Percentiles rank a stretch among this genome's conserved stretches.
phyloP scores from a whole-genome alignment of 1,140 invertebrate species.

The Bicyclus anynana region DNA sequence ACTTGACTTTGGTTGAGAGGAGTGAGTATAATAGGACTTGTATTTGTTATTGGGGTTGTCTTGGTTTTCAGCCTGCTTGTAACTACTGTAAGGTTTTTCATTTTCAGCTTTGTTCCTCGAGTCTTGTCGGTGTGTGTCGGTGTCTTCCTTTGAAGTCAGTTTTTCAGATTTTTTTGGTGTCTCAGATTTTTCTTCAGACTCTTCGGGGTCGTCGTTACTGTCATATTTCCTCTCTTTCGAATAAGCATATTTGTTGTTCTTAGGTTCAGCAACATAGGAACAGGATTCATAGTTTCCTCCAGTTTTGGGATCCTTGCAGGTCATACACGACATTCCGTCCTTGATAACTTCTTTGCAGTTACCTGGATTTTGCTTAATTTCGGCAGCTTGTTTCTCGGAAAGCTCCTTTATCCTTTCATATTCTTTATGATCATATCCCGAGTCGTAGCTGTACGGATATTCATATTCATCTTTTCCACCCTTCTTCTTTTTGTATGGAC shows the following conservation, averaged over 20 bases:
- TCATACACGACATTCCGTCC: conserved; percentile 81
- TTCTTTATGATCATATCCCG: conserved; percentile 72
- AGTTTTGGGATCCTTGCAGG: conserved; percentile 82
- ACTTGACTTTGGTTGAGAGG: conserved; percentile 50
- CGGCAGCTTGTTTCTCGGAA: conserved; percentile 77
- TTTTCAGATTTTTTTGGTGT: conserved; percentile 52
- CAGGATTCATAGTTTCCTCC: conserved; percentile 85
- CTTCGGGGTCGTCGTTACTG: conserved; percentile 76
- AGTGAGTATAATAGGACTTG: conserved; percentile 61
- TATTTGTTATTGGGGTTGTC: conserved; percentile 65
- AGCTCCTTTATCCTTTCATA: conserved; percentile 75
- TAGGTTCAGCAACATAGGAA: conserved; percentile 82
- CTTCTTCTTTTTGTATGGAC: conserved; percentile 66
- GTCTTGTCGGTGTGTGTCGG: conserved; percentile 8
- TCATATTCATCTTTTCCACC: conserved; percentile 62
- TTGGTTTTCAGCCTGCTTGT: conserved; percentile 46
- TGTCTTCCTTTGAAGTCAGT: conserved; percentile 48
- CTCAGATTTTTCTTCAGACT: conserved; percentile 51
- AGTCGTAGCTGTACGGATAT: conserved; percentile 70
- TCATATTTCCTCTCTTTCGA: conserved; percentile 79
- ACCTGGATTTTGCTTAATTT: conserved; percentile 78
- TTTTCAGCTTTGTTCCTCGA: conserved; percentile 31
- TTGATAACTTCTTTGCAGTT: conserved; percentile 80
- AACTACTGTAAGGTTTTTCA: conserved; percentile 46
- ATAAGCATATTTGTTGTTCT: conserved; percentile 84